phyloP scores from a whole-genome alignment of 2,888 invertebrate species.

The Eupithecia dodoneata region DNA sequence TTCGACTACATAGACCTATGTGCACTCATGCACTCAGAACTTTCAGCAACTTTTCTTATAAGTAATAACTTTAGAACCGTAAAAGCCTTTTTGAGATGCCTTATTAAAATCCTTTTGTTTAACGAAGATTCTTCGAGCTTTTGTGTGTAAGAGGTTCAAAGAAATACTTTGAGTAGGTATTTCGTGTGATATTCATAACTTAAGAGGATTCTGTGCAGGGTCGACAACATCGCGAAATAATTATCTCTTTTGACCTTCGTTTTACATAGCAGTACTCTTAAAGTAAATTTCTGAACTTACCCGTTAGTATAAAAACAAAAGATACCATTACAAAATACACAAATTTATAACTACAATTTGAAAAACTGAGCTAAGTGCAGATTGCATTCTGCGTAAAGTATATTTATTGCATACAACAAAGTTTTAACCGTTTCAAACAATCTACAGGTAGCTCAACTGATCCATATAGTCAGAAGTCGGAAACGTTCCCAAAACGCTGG shows the following conservation, averaged over 20 bases:
- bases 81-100: conserved; percentile 29
- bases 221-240: not conserved
- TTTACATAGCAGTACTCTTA: not conserved
- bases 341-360: too few species aligned
- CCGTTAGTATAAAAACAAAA: too few species aligned
- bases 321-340: too few species aligned
- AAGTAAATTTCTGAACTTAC: too few species aligned
- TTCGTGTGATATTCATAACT: conserved; percentile 25
- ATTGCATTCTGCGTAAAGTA: too few species aligned
- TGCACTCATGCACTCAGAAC: conserved; percentile 22
- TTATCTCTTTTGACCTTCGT: conserved; percentile 5
- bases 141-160: conserved; percentile 25
- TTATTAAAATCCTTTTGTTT: conserved; percentile 35
- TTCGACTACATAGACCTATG: not conserved
- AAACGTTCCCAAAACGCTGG: too few species aligned
- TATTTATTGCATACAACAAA: too few species aligned
- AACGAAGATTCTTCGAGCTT: conserved; percentile 25
- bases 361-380: too few species aligned
- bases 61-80: conserved; percentile 25
- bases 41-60: conserved; percentile 19
- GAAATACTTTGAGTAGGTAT: conserved; percentile 30
- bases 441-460: too few species aligned
- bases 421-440: too few species aligned
- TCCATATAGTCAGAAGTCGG: too few species aligned
- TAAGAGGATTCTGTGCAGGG: conserved; percentile 1